Evolutionary conservation across 2,888 invertebrate species (phyloP), one percentile per base, ranked within the genome.

Genomic region (Aspidapion aeneum): DNA sequence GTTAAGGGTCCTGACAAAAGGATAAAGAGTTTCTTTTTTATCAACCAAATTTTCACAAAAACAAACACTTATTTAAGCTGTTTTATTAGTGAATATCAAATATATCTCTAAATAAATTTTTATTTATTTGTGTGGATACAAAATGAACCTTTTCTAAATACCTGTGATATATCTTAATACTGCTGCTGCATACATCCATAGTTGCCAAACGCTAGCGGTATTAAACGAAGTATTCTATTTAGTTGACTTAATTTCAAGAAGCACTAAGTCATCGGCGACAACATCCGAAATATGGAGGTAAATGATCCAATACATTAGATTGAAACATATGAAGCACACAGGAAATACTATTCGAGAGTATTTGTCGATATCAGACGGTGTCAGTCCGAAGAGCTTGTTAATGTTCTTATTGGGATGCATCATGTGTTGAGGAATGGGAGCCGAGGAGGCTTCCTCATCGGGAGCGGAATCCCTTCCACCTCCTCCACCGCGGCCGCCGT

Each of bases 281-380:
- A 94, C 94, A 85, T 96, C 95, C 79, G 94, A 94, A 81, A 96
- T 95, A 86, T 96, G 95, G 75, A 96, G 86, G 81, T 96, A 96
- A 79, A 96, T 95, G 82, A 96, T 95, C 96, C 96, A 96, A 84
- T 96, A 96, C 95, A 96, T 95, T 74, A 96, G 88, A 84, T 98
- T 98, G 87, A 98, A 98, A 83, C 97, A 93, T 71, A 98, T 93
- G 86, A 98, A 98, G 84, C 97, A 94, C 75, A 97, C 94, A 1
- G 68, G 68, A 82, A 99, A 99, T 76, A 97, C 91, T 82, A 98
- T 95, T 78, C 98, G 90, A 68, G 98, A 97, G 82, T 98, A 98
- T 84, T 98, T 98, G 88, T 98, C 98, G 82, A 98, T 98, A 83
- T 96, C 97, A 80, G 96, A 96, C 65, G 96, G 96, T 75, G 95